Evolutionary conservation across 2,113 vertebrate genomes (phyloP).

Genomic region (Ia io): DNA sequence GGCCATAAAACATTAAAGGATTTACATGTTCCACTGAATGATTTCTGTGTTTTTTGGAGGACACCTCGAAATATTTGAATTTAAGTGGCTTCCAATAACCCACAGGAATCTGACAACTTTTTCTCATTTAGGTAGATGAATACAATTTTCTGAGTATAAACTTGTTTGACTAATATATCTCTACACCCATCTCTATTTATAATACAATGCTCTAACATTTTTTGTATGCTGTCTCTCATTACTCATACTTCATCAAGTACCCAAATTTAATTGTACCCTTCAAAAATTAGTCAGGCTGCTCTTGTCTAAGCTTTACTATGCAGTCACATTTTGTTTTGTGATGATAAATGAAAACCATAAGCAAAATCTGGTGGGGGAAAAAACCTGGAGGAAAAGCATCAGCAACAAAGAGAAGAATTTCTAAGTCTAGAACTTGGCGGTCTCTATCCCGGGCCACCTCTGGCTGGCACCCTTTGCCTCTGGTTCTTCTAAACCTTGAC

Average conservation of each 20-base stretch:
- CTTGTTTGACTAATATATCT: background rate
- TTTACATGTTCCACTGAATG: background rate
- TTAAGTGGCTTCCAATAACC: background rate
- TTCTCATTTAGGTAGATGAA: background rate
- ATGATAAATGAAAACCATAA: conserved; percentile 37
- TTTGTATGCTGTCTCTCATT: background rate
- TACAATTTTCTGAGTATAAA: background rate
- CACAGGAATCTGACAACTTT: background rate
- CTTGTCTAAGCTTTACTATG: background rate
- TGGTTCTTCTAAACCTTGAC: background rate
- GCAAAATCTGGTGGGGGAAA: background rate
- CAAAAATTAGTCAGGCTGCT: background rate
- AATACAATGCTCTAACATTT: background rate
- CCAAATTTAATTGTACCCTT: background rate
- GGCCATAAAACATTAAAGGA: background rate
- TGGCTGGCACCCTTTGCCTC: background rate
- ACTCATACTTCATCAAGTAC: background rate
- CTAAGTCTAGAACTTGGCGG: background rate
- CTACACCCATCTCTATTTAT: background rate
- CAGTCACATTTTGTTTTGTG: background rate
- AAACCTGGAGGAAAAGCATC: background rate
- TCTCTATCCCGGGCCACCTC: background rate
- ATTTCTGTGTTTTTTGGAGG: background rate
- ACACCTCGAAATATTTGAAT: background rate
- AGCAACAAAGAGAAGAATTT: background rate